These are phyloP conservation scores for Tenualosa ilisha DNA, from an alignment of 2,797 vertebrate species.

Conservation along the genomic window DNA sequence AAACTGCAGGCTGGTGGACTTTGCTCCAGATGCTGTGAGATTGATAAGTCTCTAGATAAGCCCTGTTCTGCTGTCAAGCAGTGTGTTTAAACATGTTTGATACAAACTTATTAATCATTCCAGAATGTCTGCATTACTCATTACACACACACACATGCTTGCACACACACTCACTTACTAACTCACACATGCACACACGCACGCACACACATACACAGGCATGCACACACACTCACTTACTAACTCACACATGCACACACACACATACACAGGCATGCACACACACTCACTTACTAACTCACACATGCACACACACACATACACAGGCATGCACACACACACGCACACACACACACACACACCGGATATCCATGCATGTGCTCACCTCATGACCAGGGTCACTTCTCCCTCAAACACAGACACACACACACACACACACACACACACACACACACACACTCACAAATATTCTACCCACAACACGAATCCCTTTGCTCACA, in stretches of 20 bases:
- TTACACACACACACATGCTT: neutral
- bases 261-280: too few relatives aligned
- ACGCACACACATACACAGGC: neutral
- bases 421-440: constrained; percentile 7
- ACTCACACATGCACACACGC: neutral
- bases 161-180: neutral
- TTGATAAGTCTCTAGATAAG: too few relatives aligned
- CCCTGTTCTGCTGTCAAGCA: too few relatives aligned
- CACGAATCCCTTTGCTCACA: neutral
- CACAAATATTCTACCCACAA: neutral
- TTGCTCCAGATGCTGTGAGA: too few relatives aligned
- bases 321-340: neutral
- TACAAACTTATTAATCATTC: neutral
- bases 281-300: too few relatives aligned
- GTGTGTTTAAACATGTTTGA: neutral
- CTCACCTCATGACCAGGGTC: neutral
- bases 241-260: neutral
- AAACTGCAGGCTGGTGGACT: too few relatives aligned
- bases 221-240: neutral
- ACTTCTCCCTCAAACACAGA: neutral
- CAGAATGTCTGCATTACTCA: neutral
- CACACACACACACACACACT: neutral
- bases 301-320: neutral
- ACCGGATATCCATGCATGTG: neutral
- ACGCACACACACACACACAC: neutral